Percentiles rank a stretch among this genome's conserved stretches.
phyloP scores from a whole-genome alignment of 2,113 vertebrate genomes.

The Phyllostomus discolor region DNA sequence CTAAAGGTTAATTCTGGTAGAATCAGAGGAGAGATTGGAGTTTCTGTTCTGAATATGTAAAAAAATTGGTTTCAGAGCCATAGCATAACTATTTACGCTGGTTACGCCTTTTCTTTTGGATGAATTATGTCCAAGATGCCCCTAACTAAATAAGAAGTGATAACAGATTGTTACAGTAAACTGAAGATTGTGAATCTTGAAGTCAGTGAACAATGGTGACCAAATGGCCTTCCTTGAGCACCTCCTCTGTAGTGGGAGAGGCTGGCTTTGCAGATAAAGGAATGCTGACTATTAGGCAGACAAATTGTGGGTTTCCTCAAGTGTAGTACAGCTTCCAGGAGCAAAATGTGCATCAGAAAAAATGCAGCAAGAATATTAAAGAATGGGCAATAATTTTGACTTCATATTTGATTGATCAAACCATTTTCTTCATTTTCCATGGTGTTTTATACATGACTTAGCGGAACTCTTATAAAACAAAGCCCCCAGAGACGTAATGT shows the following conservation, averaged over 20 bases:
- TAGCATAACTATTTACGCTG: background rate
- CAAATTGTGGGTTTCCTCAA: constrained; percentile 2
- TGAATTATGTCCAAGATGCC: background rate
- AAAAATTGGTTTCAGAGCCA: background rate
- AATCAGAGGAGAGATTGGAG: background rate
- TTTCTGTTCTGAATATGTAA: constrained; percentile 12
- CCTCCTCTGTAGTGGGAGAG: background rate
- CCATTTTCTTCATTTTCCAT: constrained; percentile 64
- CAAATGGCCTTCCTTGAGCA: background rate
- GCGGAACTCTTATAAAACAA: constrained; percentile 38
- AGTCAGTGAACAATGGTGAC: background rate
- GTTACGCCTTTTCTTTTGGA: background rate
- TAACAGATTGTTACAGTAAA: background rate
- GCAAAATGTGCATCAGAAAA: constrained; percentile 40
- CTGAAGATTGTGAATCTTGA: background rate
- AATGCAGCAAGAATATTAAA: constrained; percentile 21
- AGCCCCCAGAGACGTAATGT: background rate
- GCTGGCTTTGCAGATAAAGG: background rate
- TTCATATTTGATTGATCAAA: constrained; percentile 62
- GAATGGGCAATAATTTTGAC: constrained; percentile 55
- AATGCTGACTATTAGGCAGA: background rate
- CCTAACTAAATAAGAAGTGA: background rate
- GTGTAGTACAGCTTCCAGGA: background rate
- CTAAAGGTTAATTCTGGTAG: background rate
- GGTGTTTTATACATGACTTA: constrained; percentile 22